Percentiles rank a stretch among this genome's conserved stretches.
Evolutionary conservation across 2,888 invertebrate species (phyloP).

Genomic region (Pristionchus japonicus): DNA sequence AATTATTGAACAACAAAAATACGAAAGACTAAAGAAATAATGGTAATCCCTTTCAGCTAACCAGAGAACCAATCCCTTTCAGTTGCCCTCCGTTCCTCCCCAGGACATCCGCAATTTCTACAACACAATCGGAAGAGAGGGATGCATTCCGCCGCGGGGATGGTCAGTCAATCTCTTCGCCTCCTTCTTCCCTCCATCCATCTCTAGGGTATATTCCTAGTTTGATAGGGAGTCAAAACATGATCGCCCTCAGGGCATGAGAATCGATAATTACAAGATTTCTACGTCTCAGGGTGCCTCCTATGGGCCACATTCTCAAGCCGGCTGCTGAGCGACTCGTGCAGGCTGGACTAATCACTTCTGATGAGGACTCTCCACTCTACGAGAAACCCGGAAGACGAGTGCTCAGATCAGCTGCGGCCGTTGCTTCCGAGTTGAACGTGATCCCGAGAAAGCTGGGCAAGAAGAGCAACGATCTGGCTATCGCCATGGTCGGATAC

Average conservation of each 20-base stretch:
- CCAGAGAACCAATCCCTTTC: neutral
- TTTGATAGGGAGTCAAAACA: too few relatives aligned
- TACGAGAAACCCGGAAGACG: constrained; percentile 41
- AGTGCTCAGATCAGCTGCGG: neutral
- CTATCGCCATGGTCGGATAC: constrained; percentile 44
- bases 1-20: too few relatives aligned
- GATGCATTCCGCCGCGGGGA: neutral
- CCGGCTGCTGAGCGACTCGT: neutral
- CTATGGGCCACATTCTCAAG: neutral
- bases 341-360: neutral
- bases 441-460: neutral
- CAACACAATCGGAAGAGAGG: constrained; percentile 1
- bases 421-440: neutral
- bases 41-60: neutral
- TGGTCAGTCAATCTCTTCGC: neutral
- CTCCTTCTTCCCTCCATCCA: neutral
- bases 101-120: neutral
- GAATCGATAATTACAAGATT: neutral
- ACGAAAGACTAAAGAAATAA: neutral
- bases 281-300: neutral
- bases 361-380: constrained; percentile 22
- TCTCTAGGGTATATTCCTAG: neutral
- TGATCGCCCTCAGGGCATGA: too few relatives aligned
- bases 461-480: constrained; percentile 26
- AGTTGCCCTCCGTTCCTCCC: neutral